Conservation (phyloP, 2,797 vertebrate genomes). For the Anguilla megastoma region DNA sequence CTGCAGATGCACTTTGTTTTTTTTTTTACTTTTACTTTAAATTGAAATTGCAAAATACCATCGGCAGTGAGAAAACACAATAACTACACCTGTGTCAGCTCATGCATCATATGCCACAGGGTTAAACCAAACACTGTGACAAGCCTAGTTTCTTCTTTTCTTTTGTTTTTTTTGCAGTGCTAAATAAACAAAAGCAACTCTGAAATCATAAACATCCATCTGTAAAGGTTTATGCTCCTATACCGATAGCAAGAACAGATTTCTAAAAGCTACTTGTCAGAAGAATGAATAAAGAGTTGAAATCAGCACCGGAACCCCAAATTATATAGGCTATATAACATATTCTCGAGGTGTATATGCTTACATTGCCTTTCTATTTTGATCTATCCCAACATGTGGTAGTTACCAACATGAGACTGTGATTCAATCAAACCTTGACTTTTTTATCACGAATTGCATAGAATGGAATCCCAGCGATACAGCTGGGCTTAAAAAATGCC, state of each 20-base stretch:
- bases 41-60: no score
- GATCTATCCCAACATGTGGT: background rate
- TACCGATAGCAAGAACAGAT: background rate
- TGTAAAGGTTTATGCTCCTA: no score
- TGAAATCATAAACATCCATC: no score
- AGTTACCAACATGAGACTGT: background rate
- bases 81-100: no score
- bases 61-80: no score
- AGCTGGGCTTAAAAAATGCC: background rate
- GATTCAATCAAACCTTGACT: background rate
- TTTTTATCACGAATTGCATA: background rate
- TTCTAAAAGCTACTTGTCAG: background rate
- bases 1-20: no score
- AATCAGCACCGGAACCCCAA: background rate
- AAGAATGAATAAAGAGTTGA: background rate
- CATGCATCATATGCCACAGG: no score
- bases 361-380: background rate
- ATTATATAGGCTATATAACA: background rate
- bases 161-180: no score
- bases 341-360: background rate
- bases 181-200: no score
- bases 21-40: no score
- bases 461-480: background rate
- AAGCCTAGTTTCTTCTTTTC: no score
- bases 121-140: no score